Percentiles rank a stretch among this genome's conserved stretches.
These are phyloP conservation scores for Zaprionus inermis DNA, from an alignment of 1,140 invertebrate species.

Conservation along the genomic window DNA sequence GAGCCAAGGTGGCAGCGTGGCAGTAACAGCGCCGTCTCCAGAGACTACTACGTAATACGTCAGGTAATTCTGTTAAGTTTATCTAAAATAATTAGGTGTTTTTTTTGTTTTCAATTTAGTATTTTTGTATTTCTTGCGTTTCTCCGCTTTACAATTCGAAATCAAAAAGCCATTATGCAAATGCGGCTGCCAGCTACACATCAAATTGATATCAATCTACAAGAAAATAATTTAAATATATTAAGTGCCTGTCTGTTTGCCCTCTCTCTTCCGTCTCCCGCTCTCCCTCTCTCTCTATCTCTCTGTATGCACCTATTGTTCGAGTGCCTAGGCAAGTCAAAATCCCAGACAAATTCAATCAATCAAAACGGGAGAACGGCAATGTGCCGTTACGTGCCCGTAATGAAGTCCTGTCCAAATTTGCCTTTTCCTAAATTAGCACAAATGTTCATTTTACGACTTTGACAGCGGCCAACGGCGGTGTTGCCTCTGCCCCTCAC, in stretches of 20 bases:
- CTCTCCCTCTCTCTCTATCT: not conserved
- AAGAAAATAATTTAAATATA: constrained; percentile 64
- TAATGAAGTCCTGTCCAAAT: constrained; percentile 82
- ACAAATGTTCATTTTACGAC: constrained; percentile 83
- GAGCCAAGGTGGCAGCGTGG: constrained; percentile 2
- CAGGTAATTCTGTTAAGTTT: not conserved
- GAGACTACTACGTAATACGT: not conserved
- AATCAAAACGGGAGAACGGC: constrained; percentile 70
- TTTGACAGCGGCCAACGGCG: constrained; percentile 46
- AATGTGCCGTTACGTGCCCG: constrained; percentile 74
- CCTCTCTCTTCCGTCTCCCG: no score
- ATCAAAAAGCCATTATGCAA: constrained; percentile 77
- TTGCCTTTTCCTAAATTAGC: constrained; percentile 83
- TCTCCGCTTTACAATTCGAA: constrained; percentile 23
- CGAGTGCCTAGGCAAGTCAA: not conserved
- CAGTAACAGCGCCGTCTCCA: not conserved
- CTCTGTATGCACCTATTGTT: constrained; percentile 6
- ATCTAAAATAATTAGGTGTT: not conserved
- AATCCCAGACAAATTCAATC: constrained; percentile 74
- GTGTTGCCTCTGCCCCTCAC: not conserved
- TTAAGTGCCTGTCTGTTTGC: constrained; percentile 37
- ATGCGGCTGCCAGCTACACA: constrained; percentile 57
- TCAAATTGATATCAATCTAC: constrained; percentile 76
- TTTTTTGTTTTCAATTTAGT: no score
- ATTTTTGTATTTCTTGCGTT: not conserved